These are phyloP conservation scores for Anadara kagoshimensis DNA, from an alignment of 1,140 invertebrate species.

Conservation along the genomic window DNA sequence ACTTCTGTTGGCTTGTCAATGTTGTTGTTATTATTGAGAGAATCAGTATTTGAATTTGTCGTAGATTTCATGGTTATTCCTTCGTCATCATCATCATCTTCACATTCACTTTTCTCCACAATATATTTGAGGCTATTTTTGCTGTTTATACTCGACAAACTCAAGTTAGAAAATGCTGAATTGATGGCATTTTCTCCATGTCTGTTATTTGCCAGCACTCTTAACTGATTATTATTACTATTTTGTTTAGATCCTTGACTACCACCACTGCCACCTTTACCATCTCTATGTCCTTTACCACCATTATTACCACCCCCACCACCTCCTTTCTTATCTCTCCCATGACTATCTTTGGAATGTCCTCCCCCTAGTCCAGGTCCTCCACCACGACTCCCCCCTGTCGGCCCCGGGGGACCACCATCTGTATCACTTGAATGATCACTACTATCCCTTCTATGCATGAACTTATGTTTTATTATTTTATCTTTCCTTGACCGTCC, in stretches of 20 bases:
- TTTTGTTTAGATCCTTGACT: constrained; percentile 37
- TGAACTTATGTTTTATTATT: constrained; percentile 75
- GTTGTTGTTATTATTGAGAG: constrained; percentile 16
- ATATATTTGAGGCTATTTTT: constrained; percentile 56
- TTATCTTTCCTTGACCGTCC: constrained; percentile 86
- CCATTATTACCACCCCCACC: constrained; percentile 46
- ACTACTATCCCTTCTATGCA: constrained; percentile 68
- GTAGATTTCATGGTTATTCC: constrained; percentile 2
- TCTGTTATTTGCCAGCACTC: constrained; percentile 13
- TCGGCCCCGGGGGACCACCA: constrained; percentile 49
- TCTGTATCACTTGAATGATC: constrained; percentile 74
- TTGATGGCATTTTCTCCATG: constrained; percentile 33
- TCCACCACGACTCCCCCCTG: constrained; percentile 46
- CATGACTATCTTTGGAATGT: constrained; percentile 37
- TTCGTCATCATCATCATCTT: constrained; percentile 45
- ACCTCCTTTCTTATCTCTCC: constrained; percentile 48
- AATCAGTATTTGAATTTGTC: constrained; percentile 2
- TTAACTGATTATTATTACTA: constrained; percentile 33
- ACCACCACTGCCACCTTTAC: constrained; percentile 42
- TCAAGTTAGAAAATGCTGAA: constrained; percentile 41
- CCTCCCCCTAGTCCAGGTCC: constrained; percentile 46
- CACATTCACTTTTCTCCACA: constrained; percentile 52
- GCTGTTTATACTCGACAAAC: constrained; percentile 44
- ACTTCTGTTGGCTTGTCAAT: constrained; percentile 24
- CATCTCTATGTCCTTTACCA: constrained; percentile 30